These are phyloP conservation scores for Pelodytes ibericus DNA, from an alignment of 2,797 vertebrate species.

Conservation along the genomic window DNA sequence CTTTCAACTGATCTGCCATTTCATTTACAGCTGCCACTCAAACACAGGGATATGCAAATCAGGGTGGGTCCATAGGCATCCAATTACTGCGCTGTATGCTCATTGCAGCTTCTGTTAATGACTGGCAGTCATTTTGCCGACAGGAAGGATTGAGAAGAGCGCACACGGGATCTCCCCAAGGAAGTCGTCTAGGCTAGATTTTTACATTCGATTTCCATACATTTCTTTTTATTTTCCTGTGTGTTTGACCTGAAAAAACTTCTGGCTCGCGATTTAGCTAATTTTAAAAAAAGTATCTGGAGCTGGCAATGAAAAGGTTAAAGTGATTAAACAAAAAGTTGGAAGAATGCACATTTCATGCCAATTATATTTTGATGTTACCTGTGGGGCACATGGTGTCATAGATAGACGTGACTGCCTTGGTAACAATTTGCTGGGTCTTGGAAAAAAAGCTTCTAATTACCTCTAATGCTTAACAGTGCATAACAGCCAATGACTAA, in stretches of 20 bases:
- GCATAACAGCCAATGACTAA: no score
- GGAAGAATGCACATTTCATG: no score
- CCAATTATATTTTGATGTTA: no score
- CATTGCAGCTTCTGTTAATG: conserved; percentile 79
- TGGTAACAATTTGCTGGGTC: no score
- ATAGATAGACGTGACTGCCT: no score
- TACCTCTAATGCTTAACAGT: no score
- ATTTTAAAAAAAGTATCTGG: no score
- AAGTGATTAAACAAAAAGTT: no score
- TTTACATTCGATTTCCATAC: conserved; percentile 81
- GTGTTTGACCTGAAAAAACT: background rate
- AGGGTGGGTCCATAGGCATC: conserved; percentile 89
- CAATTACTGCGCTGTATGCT: conserved; percentile 85
- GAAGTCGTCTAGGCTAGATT: conserved; percentile 72
- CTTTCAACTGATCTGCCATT: conserved; percentile 99
- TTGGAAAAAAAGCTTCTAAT: no score
- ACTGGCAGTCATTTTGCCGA: conserved; percentile 85
- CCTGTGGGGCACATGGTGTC: no score
- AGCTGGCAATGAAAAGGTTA: no score
- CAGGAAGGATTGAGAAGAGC: conserved; percentile 74
- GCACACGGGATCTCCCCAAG: conserved; percentile 77
- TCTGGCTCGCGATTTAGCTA: no score
- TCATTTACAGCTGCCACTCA: conserved; percentile 99
- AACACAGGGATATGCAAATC: conserved; percentile 91
- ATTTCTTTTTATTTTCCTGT: conserved; percentile 60